A percentile compares a stretch with the other conserved stretches of the same genome.
Conservation (phyloP, 2,797 vertebrate genomes). For the Mergus octosetaceus region DNA sequence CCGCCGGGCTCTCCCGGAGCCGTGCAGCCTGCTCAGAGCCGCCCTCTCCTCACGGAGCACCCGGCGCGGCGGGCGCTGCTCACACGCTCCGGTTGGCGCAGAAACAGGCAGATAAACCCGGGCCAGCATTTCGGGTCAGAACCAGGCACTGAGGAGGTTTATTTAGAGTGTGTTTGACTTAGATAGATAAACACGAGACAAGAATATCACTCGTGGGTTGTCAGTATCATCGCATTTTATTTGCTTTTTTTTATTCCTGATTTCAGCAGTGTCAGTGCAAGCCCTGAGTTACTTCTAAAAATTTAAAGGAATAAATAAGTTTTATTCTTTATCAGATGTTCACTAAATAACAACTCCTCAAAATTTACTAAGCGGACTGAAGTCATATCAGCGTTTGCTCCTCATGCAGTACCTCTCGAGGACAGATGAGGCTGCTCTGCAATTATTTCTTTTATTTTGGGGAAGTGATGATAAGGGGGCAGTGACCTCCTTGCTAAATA, state of each 20-base stretch:
- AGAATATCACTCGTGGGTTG: not conserved
- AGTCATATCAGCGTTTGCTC: not conserved
- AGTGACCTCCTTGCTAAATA: not conserved
- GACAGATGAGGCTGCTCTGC: conserved; percentile 38
- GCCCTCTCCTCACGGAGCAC: rapidly evolving
- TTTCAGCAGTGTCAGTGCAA: not conserved
- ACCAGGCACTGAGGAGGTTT: not conserved
- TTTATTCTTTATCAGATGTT: not conserved
- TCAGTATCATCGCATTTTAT: not conserved
- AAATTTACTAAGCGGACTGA: not conserved
- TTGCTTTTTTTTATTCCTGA: not conserved
- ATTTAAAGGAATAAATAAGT: not conserved
- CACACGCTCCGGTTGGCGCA: not conserved
- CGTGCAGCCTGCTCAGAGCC: rapidly evolving
- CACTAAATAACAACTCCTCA: rapidly evolving
- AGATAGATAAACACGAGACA: not conserved
- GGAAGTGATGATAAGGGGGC: not conserved
- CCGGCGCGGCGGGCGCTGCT: rapidly evolving
- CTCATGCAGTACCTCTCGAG: not conserved
- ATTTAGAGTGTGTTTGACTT: not conserved
- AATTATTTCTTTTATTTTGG: not conserved
- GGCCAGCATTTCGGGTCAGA: not conserved
- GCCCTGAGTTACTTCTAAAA: not conserved
- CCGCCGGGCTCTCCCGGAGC: not conserved
- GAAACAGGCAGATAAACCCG: not conserved